Conservation (phyloP, 2,113 vertebrate genomes). For the Saiga tatarica region DNA sequence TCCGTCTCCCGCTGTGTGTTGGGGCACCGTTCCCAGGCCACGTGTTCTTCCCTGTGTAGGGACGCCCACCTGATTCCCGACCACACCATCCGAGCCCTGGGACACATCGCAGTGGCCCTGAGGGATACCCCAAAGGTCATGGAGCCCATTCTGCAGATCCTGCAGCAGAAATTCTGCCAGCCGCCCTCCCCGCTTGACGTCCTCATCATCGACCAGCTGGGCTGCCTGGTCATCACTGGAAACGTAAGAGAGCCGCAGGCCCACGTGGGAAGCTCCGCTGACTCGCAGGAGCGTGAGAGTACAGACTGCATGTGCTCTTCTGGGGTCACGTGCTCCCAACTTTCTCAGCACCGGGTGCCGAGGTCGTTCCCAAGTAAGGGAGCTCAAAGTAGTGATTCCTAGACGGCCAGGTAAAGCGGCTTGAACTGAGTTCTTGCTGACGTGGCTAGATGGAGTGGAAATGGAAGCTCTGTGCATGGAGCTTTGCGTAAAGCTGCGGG, state of each 20-base stretch:
- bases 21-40: neutral
- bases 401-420: neutral
- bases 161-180: conserved; percentile 98
- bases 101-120: conserved; percentile 95
- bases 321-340: neutral
- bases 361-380: neutral
- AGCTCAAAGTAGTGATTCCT: neutral
- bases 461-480: neutral
- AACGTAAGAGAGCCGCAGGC: conserved; percentile 83
- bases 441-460: neutral
- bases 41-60: conserved; percentile 71
- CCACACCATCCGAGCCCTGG: conserved; percentile 95
- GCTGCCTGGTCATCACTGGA: conserved; percentile 97
- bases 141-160: conserved; percentile 96
- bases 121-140: conserved; percentile 96
- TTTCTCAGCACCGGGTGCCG: neutral
- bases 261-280: rapidly evolving
- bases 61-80: conserved; percentile 97
- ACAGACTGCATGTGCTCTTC: neutral
- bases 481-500: neutral
- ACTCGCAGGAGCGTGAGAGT: neutral
- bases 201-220: conserved; percentile 96
- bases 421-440: neutral
- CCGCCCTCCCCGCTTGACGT: conserved; percentile 94
- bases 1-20: neutral